Base-by-base conservation (phyloP, 2,113 vertebrate genomes). In the Tyrannus savana region DNA sequence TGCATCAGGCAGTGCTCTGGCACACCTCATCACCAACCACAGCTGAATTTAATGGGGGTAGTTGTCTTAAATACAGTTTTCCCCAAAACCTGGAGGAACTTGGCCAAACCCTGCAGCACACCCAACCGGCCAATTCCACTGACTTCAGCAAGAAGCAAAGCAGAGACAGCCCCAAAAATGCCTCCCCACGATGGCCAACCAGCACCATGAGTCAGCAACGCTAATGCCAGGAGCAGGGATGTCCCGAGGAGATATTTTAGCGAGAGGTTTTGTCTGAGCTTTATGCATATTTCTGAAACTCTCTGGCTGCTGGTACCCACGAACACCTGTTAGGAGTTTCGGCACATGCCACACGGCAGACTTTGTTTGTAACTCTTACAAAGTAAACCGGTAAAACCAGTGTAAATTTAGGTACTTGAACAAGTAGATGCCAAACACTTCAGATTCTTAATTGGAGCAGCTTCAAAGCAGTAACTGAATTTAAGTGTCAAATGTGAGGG, bases 381-480 rank as follows among this genome's bases (percentile, higher is more conserved):
- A 73, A 89, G 46, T 19, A 85, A 95, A 82, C 84, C 3, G 0
- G 77, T 72, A 46, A 68, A 84, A 84, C 56, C 7, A 1, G 56
- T 73, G 72, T 25, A 14, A 83, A 46, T 69, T 82, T 44, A 60
- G 35, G 50, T 11, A 80, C 37, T 44, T 72, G 41, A 93, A 75
- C 56, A 81, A 84, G 63, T 0, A 39, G 68, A 44, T 1, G 12
- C 60, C 79, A 89, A 86, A 64, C 24, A 59, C 60, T 71, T 71
- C 14, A 74, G 52, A 68, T 79, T 53, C 84, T 59, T 60, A 82
- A 85, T 0, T 82, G 62, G 33, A 94, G 30, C 75, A 91, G 47
- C 81, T 96, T 91, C 94, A 94, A 93, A 93, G 84, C 49, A 79
- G 3, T 35, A 85, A 82, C 3, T 42, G 33, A 30, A 87, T 83